Evolutionary conservation across 2,797 vertebrate species (phyloP).

Genomic region (Acridotheres tristis): DNA sequence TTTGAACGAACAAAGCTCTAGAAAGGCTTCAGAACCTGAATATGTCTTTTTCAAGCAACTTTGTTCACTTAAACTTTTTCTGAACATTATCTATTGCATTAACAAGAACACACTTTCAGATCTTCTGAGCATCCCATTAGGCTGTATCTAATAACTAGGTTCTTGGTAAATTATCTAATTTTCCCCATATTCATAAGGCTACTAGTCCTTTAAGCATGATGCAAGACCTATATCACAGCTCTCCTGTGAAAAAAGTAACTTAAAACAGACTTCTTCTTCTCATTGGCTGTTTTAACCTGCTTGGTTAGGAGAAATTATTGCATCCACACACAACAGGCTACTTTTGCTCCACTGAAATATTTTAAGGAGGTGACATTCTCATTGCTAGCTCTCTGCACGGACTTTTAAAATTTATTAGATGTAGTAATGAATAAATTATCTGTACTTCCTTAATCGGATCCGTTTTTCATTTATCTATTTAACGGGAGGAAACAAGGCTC

Average conservation of each 20-base stretch:
- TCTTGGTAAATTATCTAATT: background rate
- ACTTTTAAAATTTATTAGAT: background rate
- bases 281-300: background rate
- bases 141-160: background rate
- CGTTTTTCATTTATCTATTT: background rate
- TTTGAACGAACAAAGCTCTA: background rate
- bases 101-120: background rate
- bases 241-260: background rate
- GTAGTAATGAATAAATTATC: background rate
- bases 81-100: background rate
- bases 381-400: background rate
- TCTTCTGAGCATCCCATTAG: background rate
- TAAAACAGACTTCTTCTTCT: background rate
- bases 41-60: background rate
- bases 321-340: background rate
- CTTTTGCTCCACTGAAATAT: background rate
- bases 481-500: background rate
- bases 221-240: background rate
- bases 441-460: background rate
- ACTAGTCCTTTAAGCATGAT: background rate
- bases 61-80: background rate
- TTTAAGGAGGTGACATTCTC: background rate
- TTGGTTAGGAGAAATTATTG: background rate
- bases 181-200: background rate
- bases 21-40: background rate